Conservation (phyloP, 2,113 vertebrate genomes). For the Ascaphus truei region DNA sequence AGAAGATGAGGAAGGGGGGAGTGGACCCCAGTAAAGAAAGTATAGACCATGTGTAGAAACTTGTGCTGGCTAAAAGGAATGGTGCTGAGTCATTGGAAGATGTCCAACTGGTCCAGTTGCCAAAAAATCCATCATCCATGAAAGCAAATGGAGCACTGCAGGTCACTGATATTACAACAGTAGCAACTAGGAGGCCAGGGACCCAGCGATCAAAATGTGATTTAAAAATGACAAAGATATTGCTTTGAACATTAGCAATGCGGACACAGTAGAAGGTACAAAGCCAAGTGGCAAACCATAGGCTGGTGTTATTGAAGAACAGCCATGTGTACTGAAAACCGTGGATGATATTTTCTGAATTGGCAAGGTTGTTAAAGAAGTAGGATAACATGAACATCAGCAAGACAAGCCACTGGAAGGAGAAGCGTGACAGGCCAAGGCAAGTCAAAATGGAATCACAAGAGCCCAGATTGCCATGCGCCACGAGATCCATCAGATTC, state of each 20-base stretch:
- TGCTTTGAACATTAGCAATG: neutral
- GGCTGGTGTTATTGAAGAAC: neutral
- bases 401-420: neutral
- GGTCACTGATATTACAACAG: neutral
- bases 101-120: neutral
- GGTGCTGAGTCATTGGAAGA: neutral
- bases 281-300: slow-evolving; percentile 2
- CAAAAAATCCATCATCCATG: neutral
- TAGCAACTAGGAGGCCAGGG: neutral
- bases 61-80: neutral
- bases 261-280: slow-evolving; percentile 14
- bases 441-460: neutral
- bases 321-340: neutral
- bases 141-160: neutral
- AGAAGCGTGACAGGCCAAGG: slow-evolving; percentile 7
- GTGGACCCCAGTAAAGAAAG: neutral
- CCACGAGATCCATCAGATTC: neutral
- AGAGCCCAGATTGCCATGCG: neutral
- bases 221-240: slow-evolving; percentile 1
- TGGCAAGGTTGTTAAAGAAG: neutral
- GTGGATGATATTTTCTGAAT: neutral
- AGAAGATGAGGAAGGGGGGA: slow-evolving; percentile 9
- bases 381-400: neutral
- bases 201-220: slow-evolving; percentile 3
- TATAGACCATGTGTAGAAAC: neutral